These are phyloP conservation scores for Dunckerocampus dactyliophorus DNA, from an alignment of 2,113 vertebrate species.

Conservation along the genomic window DNA sequence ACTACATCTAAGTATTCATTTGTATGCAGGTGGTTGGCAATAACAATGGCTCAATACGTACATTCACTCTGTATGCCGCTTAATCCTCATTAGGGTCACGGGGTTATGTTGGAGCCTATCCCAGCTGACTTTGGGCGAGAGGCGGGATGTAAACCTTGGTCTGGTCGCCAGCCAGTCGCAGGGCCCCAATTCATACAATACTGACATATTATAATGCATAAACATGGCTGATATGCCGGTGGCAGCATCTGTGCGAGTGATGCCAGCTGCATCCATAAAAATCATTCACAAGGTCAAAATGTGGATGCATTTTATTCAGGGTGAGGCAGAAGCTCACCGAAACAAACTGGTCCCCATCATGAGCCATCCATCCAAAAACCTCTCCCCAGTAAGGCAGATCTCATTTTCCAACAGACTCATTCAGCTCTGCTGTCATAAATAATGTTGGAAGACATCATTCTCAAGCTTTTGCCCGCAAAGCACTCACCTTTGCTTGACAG, in stretches of 20 bases:
- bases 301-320: background rate
- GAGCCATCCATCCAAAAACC: constrained; percentile 3
- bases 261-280: background rate
- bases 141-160: too few species aligned
- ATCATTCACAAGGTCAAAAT: background rate
- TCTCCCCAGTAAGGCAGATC: constrained; percentile 5
- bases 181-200: background rate
- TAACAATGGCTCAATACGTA: background rate
- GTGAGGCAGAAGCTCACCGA: background rate
- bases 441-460: background rate
- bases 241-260: background rate
- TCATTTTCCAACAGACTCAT: constrained; percentile 10
- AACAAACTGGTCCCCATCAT: background rate
- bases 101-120: too few species aligned
- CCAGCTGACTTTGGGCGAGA: too few species aligned
- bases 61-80: too few species aligned
- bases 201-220: background rate
- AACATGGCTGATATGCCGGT: background rate
- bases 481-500: constrained; percentile 1
- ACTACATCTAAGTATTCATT: too few species aligned
- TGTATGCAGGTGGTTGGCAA: too few species aligned
- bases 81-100: too few species aligned
- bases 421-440: constrained; percentile 3
- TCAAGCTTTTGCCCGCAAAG: background rate
- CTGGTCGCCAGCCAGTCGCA: too few species aligned